Evolutionary conservation across 2,113 vertebrate species (phyloP), one percentile per base, ranked within the genome.

Genomic region (Mirounga angustirostris): DNA sequence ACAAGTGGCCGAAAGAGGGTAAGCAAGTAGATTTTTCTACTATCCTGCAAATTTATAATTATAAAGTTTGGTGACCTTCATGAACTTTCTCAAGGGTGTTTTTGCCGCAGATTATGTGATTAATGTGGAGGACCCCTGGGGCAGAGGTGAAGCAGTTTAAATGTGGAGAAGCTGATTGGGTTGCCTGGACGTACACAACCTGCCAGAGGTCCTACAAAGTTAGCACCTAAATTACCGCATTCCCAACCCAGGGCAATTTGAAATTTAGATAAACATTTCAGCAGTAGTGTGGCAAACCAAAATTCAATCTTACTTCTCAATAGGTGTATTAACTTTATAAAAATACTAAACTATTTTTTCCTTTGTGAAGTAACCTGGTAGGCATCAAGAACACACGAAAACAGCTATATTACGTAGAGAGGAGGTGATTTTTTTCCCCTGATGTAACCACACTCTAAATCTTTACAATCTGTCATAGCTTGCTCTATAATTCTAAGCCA

Each of bases 381-480:
- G 71, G 36, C 91, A 95, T 94, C 61, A 56, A 81, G 90, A 91
- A n/a, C 58, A 96, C 67, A 85, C 89, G 56, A 84, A 78, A 58
- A 15, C 63, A 95, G 80, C 88, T 96, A 61, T 94, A 93, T 94
- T 97, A 96, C 91, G 91, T 89, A 96, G 81, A 85, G 92, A 88
- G n/a, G 84, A 94, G 87, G 28, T 83, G 74, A 81, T 88, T 81
- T 92, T 94, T 84, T 65, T 56, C 19, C 33, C 86, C 69, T 81
- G 22, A 78, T 69, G 89, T 91, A 92, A 96, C 97, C 97, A 97
- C 94, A 97, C 91, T 95, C 92, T 98, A 97, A 98, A 97, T 98
- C 98, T 97, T 98, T 95, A 89, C 26, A 94, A 50, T 89, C 92
- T 95, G 97, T 96, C 94, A 96, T 56, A 95, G 91, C 71, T 92